A percentile compares a stretch with the other conserved stretches of the same genome.
phyloP scores from a whole-genome alignment of 2,888 invertebrate genomes.

The Platycheirus rosarum region DNA sequence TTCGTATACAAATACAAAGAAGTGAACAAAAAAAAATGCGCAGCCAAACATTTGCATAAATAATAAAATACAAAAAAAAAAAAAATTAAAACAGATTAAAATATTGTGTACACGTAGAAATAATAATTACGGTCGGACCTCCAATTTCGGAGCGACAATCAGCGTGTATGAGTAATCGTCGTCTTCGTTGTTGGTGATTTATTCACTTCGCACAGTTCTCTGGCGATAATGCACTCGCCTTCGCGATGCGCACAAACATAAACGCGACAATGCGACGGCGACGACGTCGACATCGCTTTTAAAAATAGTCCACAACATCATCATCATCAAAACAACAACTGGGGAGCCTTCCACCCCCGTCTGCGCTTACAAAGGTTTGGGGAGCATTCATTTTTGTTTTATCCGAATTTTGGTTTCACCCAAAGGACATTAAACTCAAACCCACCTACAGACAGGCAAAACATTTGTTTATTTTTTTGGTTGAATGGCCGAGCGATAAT shows the following conservation, averaged over 20 bases:
- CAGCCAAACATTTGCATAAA: constrained; percentile 44
- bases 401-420: constrained; percentile 45
- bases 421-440: constrained; percentile 71
- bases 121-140: constrained; percentile 65
- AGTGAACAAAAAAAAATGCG: background rate
- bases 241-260: constrained; percentile 44
- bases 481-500: constrained; percentile 69
- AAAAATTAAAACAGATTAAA: constrained; percentile 17
- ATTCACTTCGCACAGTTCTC: constrained; percentile 59
- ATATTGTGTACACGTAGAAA: constrained; percentile 51
- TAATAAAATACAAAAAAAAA: background rate
- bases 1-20: no score
- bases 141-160: constrained; percentile 68
- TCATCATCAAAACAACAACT: constrained; percentile 18
- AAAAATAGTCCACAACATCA: constrained; percentile 68
- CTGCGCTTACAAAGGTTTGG: background rate
- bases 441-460: constrained; percentile 27
- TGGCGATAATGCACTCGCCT: constrained; percentile 59
- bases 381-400: constrained; percentile 16
- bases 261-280: constrained; percentile 20
- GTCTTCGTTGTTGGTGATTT: constrained; percentile 61
- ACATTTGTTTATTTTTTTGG: constrained; percentile 39
- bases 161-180: constrained; percentile 53
- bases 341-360: background rate
- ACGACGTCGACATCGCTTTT: constrained; percentile 43